Conservation (phyloP, 2,888 invertebrate genomes). For the Malthinus flaveolus region DNA sequence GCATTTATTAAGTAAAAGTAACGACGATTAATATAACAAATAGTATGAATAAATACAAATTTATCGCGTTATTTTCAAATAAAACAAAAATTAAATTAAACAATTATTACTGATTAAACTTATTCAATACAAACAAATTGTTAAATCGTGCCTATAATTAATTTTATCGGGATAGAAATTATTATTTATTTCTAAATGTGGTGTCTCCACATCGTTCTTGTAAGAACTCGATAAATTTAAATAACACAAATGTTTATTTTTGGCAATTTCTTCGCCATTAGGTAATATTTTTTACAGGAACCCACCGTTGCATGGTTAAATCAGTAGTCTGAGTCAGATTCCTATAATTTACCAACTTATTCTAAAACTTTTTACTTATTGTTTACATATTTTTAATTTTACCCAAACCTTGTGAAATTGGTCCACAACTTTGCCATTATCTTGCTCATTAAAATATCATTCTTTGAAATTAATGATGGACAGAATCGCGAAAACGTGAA, state of each 20-base stretch:
- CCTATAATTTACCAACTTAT: slow-evolving; percentile 28
- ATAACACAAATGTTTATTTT: slow-evolving; percentile 33
- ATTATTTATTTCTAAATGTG: slow-evolving; percentile 26
- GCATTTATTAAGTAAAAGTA: too few species aligned
- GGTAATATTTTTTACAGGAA: slow-evolving; percentile 19
- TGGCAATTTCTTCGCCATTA: slow-evolving; percentile 10
- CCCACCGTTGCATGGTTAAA: slow-evolving; percentile 6
- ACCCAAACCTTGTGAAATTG: slow-evolving; percentile 58
- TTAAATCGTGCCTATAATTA: slow-evolving; percentile 37
- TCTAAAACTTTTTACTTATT: background rate
- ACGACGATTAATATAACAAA: too few species aligned
- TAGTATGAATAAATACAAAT: too few species aligned
- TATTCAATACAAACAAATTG: slow-evolving; percentile 28
- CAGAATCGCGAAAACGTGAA: slow-evolving; percentile 55
- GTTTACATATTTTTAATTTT: slow-evolving; percentile 31
- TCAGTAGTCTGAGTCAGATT: slow-evolving; percentile 35
- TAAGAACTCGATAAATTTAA: slow-evolving; percentile 34
- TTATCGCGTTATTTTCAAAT: background rate
- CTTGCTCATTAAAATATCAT: slow-evolving; percentile 50
- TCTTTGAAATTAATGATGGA: slow-evolving; percentile 45
- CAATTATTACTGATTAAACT: background rate
- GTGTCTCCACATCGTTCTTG: background rate
- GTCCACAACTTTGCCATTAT: slow-evolving; percentile 54
- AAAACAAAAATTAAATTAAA: background rate
- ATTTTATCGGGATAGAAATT: slow-evolving; percentile 36